Evolutionary conservation across 2,797 vertebrate genomes (phyloP).

Genomic region (Anguilla megastoma): DNA sequence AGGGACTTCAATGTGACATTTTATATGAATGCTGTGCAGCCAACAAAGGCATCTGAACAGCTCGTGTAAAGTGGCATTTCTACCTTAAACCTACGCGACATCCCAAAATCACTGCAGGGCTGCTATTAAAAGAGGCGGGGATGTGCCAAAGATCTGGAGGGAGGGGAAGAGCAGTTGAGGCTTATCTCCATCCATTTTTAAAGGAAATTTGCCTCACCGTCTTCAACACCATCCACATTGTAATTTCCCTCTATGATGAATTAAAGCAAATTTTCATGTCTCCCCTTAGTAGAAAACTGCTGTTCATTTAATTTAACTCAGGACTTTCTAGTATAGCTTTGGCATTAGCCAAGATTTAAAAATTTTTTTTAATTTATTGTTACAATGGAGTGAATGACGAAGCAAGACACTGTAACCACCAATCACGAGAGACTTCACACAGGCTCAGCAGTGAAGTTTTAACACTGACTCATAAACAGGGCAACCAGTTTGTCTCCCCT

Average conservation of each 20-base stretch:
- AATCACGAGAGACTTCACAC: background rate
- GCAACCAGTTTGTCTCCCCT: no score
- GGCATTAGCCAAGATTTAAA: background rate
- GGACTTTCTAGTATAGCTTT: background rate
- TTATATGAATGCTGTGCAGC: background rate
- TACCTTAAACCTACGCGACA: background rate
- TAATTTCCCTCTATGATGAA: background rate
- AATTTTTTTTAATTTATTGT: background rate
- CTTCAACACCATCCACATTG: conserved; percentile 19
- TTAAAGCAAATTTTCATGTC: background rate
- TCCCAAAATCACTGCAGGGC: background rate
- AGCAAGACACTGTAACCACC: background rate
- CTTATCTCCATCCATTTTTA: background rate
- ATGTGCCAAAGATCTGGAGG: background rate
- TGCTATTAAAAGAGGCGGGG: background rate
- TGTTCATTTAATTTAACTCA: background rate
- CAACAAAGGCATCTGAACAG: conserved; percentile 1
- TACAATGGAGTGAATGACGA: background rate
- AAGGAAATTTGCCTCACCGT: conserved; percentile 17
- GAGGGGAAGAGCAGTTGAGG: background rate
- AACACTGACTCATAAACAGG: background rate
- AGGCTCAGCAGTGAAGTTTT: background rate
- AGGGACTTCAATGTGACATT: background rate
- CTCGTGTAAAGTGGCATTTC: background rate
- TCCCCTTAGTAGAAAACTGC: background rate